Conservation (phyloP, 2,113 vertebrate genomes). For the Anguilla rostrata region DNA sequence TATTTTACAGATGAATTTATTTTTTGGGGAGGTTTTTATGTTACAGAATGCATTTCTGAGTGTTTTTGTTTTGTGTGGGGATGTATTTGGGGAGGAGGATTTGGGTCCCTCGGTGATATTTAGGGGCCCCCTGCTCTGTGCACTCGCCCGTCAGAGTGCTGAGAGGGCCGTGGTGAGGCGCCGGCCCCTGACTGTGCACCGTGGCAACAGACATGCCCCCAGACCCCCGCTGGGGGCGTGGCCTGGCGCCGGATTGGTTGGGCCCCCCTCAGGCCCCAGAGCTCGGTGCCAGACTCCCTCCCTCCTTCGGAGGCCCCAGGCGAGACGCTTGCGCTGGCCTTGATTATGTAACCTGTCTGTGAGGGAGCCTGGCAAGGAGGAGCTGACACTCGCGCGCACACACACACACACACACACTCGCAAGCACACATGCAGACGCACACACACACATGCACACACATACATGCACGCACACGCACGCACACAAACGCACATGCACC, state of each 20-base stretch:
- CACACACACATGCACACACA: background rate
- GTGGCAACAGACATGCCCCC: background rate
- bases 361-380: constrained; percentile 36
- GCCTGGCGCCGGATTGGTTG: constrained; percentile 55
- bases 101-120: background rate
- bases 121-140: background rate
- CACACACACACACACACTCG: background rate
- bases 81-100: no score
- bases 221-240: background rate
- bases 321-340: constrained; percentile 52
- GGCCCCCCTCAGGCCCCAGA: constrained; percentile 40
- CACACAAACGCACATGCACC: no score
- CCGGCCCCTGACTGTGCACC: background rate
- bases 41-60: no score
- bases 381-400: background rate
- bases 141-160: background rate
- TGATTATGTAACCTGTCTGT: constrained; percentile 61
- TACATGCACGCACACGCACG: no score
- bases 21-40: no score
- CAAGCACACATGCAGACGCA: no score
- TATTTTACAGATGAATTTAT: no score
- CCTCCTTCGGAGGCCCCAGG: constrained; percentile 52
- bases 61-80: no score
- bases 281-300: constrained; percentile 53
- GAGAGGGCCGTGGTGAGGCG: background rate